These are phyloP conservation scores for Tapera naevia DNA, from an alignment of 2,797 vertebrate species.

Conservation along the genomic window DNA sequence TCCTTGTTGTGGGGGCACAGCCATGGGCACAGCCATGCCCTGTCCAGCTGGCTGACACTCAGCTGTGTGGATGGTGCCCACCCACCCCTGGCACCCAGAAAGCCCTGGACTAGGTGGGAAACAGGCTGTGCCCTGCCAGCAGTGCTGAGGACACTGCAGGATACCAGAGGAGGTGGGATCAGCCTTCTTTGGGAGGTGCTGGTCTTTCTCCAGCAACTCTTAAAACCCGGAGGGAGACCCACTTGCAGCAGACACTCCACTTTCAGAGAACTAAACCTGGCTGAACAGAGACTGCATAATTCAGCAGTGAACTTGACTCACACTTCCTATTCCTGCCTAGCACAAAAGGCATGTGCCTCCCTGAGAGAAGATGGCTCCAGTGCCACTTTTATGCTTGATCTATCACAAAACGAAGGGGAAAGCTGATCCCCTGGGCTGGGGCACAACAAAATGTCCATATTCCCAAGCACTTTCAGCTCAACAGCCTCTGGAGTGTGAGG, in stretches of 20 bases:
- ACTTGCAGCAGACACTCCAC: neutral
- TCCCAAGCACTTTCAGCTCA: neutral
- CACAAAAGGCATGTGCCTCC: neutral
- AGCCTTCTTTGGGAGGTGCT: neutral
- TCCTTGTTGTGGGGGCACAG: neutral
- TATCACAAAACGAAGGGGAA: neutral
- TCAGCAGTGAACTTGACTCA: neutral
- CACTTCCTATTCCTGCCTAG: neutral
- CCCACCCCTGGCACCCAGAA: neutral
- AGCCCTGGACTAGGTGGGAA: neutral
- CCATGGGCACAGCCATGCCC: neutral
- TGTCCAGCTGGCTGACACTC: neutral
- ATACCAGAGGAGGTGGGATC: neutral
- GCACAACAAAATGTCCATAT: neutral
- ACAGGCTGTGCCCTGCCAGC: neutral
- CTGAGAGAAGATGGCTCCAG: neutral
- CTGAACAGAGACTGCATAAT: neutral
- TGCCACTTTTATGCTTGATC: neutral
- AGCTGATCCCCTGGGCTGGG: neutral
- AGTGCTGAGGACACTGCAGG: neutral
- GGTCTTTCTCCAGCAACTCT: neutral
- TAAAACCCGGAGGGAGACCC: neutral
- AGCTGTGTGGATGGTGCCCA: accelerated
- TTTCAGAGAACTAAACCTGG: neutral
- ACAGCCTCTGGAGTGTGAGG: neutral